Evolutionary conservation across 2,113 vertebrate genomes (phyloP).

Genomic region (Verasper variegatus): DNA sequence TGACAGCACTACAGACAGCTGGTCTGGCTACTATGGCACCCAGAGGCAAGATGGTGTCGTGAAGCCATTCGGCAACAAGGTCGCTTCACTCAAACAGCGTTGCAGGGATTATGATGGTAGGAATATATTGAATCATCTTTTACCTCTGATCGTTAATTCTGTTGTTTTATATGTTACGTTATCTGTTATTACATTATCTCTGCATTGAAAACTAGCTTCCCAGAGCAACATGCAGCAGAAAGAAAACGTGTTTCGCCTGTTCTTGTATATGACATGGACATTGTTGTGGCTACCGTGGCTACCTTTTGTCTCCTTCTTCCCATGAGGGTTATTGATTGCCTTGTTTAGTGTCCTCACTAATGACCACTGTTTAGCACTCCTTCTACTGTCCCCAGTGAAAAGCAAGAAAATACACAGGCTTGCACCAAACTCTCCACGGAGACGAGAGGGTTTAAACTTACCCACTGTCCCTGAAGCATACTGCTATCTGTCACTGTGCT

Average conservation of each 20-base stretch:
- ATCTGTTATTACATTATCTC: neutral
- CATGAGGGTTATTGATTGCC: constrained; percentile 36
- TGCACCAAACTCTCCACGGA: too few relatives aligned
- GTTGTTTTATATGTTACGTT: neutral
- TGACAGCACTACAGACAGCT: constrained; percentile 95
- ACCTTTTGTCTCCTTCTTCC: constrained; percentile 24
- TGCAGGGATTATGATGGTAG: constrained; percentile 98
- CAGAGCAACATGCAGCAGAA: too few relatives aligned
- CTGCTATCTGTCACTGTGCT: constrained; percentile 46
- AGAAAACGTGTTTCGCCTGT: neutral
- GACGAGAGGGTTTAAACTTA: constrained; percentile 63
- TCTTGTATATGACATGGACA: neutral
- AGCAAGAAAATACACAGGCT: constrained; percentile 21
- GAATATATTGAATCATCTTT: neutral
- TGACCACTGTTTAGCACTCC: constrained; percentile 69
- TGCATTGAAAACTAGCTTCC: too few relatives aligned
- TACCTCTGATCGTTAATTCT: neutral
- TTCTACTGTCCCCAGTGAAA: constrained; percentile 43
- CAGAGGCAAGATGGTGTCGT: constrained; percentile 84
- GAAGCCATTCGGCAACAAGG: constrained; percentile 88
- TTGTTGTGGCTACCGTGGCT: constrained; percentile 3
- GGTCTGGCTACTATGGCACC: constrained; percentile 92
- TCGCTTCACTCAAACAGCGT: constrained; percentile 88
- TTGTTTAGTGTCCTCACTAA: constrained; percentile 71
- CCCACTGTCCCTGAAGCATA: constrained; percentile 55